Evolutionary conservation across 1,140 invertebrate genomes (phyloP), one percentile per base, ranked within the genome.

Genomic region (Microplitis demolitor): DNA sequence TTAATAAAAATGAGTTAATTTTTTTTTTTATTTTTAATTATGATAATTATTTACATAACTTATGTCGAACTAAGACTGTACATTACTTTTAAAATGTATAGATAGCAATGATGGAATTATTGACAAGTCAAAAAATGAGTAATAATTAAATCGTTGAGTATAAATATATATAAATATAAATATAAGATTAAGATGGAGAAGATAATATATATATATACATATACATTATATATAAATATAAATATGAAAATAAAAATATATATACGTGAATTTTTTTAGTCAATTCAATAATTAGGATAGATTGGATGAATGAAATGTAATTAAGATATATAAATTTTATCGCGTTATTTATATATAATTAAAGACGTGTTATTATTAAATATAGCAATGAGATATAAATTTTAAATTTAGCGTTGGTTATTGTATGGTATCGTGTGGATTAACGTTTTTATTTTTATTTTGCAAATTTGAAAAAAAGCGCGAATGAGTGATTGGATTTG

Each of bases 21-120:
- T 24, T 24, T 24, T 24, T 24, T 24, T 24, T 24, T n/a, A n/a
- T n/a, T 24, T 24, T 24, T 1, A 24, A 24, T 24, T 24, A 24
- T 24, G 2, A 24, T 24, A 24, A 24, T 24, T 24, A 24, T 24
- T 24, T 24, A 24, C 24, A 24, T 24, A 24, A 73, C 53, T 71
- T 76, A 69, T 60, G 31, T 66, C 70, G 69, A 72, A 61, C 74
- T 16, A 77, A 77, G 75, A 77, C 75, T 77, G 75, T 77, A 74
- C 74, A 77, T 74, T 77, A 74, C 60, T 31, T 45, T 31, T 34
- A 74, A 37, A 66, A 51, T 74, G 75, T 77, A 77, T 77, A 74
- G 73, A 72, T 77, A 77, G 73, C 67, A 53, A 74, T 71, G 67
- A 67, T 67, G 63, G 54, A 73, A 73, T 72, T 53, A 74, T 68